These are phyloP conservation scores for Frieseomelitta varia DNA, from an alignment of 1,140 invertebrate species.

Conservation along the genomic window DNA sequence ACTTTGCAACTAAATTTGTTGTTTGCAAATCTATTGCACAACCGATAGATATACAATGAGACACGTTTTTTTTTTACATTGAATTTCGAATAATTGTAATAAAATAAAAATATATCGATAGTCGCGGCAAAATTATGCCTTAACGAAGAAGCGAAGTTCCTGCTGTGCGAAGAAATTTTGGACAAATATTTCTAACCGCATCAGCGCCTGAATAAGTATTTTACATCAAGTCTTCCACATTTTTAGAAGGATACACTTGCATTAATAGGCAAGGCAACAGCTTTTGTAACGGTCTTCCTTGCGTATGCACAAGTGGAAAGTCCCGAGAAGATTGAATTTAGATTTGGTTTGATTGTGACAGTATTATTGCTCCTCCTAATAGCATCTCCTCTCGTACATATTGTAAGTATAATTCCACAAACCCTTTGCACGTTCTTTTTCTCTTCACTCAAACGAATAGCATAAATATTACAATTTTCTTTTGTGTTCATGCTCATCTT, in stretches of 20 bases:
- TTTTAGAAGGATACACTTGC: slow-evolving; percentile 68
- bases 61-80: not conserved
- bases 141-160: not conserved
- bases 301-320: slow-evolving; percentile 86
- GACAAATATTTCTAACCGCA: not conserved
- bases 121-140: not conserved
- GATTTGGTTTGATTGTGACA: slow-evolving; percentile 88
- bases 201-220: not conserved
- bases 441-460: too few species aligned
- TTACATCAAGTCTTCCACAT: slow-evolving; percentile 8
- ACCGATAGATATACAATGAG: not conserved
- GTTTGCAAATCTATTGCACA: not conserved
- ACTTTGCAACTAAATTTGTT: not conserved
- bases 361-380: slow-evolving; percentile 86
- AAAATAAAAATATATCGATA: not conserved
- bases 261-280: slow-evolving; percentile 80
- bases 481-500: too few species aligned
- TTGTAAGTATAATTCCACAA: slow-evolving; percentile 83
- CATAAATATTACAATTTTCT: not conserved
- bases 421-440: not conserved
- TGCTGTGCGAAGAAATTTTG: not conserved
- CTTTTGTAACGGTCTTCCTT: slow-evolving; percentile 84
- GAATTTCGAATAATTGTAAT: not conserved
- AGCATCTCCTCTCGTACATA: slow-evolving; percentile 86
- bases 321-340: slow-evolving; percentile 84